phyloP scores from a whole-genome alignment of 1,140 invertebrate species.

The Neuroterus valhalla region DNA sequence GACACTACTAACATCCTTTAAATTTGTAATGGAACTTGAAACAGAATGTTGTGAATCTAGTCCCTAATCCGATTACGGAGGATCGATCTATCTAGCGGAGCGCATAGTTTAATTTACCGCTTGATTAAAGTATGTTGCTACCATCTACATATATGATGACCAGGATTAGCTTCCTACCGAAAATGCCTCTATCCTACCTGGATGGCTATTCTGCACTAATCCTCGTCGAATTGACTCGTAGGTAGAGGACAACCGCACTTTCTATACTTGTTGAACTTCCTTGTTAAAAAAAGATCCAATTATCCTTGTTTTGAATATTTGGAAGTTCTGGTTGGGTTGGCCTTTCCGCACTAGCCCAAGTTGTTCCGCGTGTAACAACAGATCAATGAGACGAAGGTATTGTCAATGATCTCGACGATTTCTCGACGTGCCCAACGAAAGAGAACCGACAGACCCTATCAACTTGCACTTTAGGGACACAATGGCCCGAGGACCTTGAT shows the following conservation, averaged over 20 bases:
- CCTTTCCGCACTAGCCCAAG: background rate
- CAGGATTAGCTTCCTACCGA: background rate
- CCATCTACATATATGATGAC: constrained; percentile 18
- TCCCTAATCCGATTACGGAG: constrained; percentile 4
- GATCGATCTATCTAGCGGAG: background rate
- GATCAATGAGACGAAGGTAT: background rate
- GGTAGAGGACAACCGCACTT: background rate
- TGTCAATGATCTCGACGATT: background rate
- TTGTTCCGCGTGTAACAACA: constrained; percentile 12
- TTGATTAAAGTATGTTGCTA: constrained; percentile 19
- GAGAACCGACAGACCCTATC: background rate
- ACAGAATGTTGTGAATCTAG: background rate
- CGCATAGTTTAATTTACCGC: constrained; percentile 18
- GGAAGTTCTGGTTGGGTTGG: background rate
- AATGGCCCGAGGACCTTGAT: background rate
- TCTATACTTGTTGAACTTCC: constrained; percentile 18
- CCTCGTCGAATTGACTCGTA: background rate
- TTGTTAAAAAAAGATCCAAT: constrained; percentile 9
- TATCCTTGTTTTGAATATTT: constrained; percentile 4
- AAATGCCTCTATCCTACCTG: constrained; percentile 18
- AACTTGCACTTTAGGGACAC: constrained; percentile 9
- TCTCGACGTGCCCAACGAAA: background rate
- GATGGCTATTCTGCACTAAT: constrained; percentile 22
- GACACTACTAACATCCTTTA: background rate
- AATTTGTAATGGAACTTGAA: background rate